Conservation (phyloP, 2,797 vertebrate genomes). For the Enteromius trimaculatus region DNA sequence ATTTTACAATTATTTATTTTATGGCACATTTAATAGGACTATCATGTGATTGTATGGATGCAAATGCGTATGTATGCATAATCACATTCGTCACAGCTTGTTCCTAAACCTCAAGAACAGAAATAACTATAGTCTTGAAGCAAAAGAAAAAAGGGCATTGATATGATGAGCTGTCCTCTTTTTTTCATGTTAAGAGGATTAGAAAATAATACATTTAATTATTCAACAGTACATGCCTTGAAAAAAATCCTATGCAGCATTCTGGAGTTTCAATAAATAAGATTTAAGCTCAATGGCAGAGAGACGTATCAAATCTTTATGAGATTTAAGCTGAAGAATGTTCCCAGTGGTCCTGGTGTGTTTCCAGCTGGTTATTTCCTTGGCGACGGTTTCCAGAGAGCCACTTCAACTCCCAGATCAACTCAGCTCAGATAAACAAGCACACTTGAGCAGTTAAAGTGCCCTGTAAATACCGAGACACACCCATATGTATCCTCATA, state of each 20-base stretch:
- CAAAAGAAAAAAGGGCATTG: neutral
- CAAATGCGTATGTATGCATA: no score
- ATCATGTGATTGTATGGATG: no score
- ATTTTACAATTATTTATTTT: no score
- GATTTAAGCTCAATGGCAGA: constrained; percentile 48
- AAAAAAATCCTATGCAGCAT: constrained; percentile 33
- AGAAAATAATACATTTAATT: constrained; percentile 37
- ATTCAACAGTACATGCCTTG: constrained; percentile 27
- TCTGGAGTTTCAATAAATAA: constrained; percentile 54
- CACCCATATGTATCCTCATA: neutral
- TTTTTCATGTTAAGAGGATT: constrained; percentile 14
- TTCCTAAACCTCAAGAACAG: neutral
- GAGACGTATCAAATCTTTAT: constrained; percentile 45
- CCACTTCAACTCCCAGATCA: constrained; percentile 55
- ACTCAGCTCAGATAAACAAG: constrained; percentile 57
- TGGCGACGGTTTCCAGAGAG: constrained; percentile 61
- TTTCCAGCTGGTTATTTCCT: constrained; percentile 58
- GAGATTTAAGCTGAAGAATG: constrained; percentile 52
- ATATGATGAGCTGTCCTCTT: neutral
- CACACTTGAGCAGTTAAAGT: constrained; percentile 40
- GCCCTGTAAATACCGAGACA: neutral
- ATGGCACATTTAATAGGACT: no score
- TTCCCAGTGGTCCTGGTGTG: constrained; percentile 54
- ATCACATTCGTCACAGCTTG: neutral
- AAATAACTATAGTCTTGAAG: neutral